These are phyloP conservation scores for Astatoreochromis straeleni DNA, from an alignment of 2,113 vertebrate genomes.

Conservation along the genomic window DNA sequence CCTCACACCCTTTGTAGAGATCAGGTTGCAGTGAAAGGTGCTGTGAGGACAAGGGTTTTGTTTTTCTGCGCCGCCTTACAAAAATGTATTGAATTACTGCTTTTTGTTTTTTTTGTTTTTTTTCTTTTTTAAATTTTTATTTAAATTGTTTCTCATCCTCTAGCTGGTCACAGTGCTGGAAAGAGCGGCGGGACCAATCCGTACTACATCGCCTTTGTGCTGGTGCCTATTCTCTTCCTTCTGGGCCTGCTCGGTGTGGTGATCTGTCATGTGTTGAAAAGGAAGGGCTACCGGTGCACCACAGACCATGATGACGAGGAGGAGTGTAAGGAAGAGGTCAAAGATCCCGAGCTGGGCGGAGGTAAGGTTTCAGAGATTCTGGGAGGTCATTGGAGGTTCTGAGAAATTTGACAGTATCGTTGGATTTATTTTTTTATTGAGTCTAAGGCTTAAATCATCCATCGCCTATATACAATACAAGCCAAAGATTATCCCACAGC, in stretches of 20 bases:
- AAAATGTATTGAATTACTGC: neutral
- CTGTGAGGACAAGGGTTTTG: neutral
- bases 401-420: neutral
- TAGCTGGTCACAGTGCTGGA: neutral
- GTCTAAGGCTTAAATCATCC: neutral
- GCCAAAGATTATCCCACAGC: neutral
- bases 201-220: constrained; percentile 76
- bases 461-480: neutral
- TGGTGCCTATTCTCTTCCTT: constrained; percentile 88
- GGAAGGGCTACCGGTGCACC: constrained; percentile 92
- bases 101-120: neutral
- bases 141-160: neutral
- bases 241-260: constrained; percentile 88
- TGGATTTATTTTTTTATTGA: neutral
- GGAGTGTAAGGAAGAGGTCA: constrained; percentile 70
- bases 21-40: neutral
- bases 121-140: rapidly evolving
- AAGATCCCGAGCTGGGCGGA: constrained; percentile 71
- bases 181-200: neutral
- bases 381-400: neutral
- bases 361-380: constrained; percentile 64
- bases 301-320: constrained; percentile 72
- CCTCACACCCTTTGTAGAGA: neutral
- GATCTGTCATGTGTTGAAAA: constrained; percentile 91
- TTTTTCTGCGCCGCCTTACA: neutral